Conservation (phyloP, 1,140 invertebrate species). For the Sweltsa coloradensis region DNA sequence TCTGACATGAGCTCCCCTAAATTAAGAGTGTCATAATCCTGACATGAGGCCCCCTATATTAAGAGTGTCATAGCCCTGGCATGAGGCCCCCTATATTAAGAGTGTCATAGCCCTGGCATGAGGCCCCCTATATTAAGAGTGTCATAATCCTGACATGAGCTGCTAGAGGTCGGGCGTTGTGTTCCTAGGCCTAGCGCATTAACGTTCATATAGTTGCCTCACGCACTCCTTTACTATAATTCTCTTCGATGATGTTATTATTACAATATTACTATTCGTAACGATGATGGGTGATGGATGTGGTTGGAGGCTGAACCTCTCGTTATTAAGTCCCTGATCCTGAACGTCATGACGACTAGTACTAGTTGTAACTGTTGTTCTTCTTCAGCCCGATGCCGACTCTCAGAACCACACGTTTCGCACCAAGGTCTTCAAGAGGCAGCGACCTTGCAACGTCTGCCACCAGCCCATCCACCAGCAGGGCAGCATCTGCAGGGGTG, state of each 20-base stretch:
- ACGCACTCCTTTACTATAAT: not conserved
- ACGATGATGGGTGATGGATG: not conserved
- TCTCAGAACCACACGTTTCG: slow-evolving; percentile 47
- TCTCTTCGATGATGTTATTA: not conserved
- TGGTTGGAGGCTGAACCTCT: not conserved
- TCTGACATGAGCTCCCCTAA: no score
- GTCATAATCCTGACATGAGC: no score
- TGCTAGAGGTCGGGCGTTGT: no score
- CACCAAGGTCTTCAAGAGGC: slow-evolving; percentile 56
- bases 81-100: no score
- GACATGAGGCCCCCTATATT: no score
- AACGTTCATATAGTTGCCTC: not conserved
- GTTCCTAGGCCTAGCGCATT: not conserved
- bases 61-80: no score
- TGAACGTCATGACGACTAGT: not conserved
- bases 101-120: no score
- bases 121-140: no score
- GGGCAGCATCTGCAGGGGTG: slow-evolving; percentile 63
- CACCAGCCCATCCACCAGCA: slow-evolving; percentile 62
- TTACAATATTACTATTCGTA: no score
- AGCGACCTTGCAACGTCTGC: slow-evolving; percentile 60
- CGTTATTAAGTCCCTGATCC: not conserved
- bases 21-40: no score
- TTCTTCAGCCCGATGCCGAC: slow-evolving; percentile 16
- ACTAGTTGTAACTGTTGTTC: not conserved